A percentile compares a stretch with the other conserved stretches of the same genome.
Conservation (phyloP, 2,888 invertebrate genomes). For the Lycia hirtaria region DNA sequence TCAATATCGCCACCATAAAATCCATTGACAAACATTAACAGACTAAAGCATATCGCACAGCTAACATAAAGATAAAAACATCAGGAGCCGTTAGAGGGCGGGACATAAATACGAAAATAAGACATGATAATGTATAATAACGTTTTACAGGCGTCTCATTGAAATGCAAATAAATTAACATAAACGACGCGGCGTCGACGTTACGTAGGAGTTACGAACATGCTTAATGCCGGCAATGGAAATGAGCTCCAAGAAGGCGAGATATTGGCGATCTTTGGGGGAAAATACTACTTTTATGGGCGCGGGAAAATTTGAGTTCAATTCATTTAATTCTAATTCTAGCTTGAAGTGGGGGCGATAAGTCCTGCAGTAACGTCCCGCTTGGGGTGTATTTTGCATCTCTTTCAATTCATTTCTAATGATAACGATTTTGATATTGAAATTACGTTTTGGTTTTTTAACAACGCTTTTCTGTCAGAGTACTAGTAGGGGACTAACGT, state of each 20-base stretch:
- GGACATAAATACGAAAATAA: constrained; percentile 60
- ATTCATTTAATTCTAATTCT: no score
- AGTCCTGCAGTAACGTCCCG: no score
- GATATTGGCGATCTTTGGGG: neutral
- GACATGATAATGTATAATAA: constrained; percentile 69
- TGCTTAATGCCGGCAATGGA: constrained; percentile 13
- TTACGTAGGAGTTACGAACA: constrained; percentile 47
- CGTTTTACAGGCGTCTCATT: constrained; percentile 71
- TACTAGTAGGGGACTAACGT: no score
- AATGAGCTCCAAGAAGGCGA: constrained; percentile 10
- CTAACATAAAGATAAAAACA: constrained; percentile 46
- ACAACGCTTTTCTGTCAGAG: no score
- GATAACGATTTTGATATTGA: no score
- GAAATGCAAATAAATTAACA: constrained; percentile 80
- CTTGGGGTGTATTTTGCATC: no score
- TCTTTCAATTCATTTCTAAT: no score
- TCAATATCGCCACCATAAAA: constrained; percentile 31
- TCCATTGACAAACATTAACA: constrained; percentile 35
- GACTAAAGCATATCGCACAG: constrained; percentile 30
- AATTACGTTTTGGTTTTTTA: no score
- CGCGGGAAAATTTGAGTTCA: no score
- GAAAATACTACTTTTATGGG: neutral
- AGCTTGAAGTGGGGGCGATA: no score
- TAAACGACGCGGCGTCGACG: constrained; percentile 57
- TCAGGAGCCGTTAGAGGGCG: constrained; percentile 47